A percentile compares a stretch with the other conserved stretches of the same genome.
Evolutionary conservation across 2,113 vertebrate genomes (phyloP).

Genomic region (Piprites chloris): DNA sequence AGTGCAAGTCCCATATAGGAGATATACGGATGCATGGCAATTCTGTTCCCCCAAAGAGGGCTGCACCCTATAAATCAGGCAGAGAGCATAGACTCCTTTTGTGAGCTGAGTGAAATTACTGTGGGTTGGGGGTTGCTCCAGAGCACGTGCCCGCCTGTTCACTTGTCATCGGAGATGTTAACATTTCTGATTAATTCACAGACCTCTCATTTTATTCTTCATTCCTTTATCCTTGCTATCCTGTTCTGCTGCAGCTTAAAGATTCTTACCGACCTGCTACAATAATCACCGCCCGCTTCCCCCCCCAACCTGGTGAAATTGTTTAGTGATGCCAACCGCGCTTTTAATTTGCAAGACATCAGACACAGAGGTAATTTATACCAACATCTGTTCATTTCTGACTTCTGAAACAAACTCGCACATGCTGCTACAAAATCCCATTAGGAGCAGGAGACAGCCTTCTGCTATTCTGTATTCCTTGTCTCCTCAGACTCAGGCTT

Average conservation of each 20-base stretch:
- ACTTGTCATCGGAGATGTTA: constrained; percentile 77
- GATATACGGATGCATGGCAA: constrained; percentile 76
- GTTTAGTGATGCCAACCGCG: constrained; percentile 89
- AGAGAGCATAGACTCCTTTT: constrained; percentile 65
- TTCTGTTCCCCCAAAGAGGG: constrained; percentile 71
- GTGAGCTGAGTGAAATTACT: constrained; percentile 68
- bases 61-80: constrained; percentile 76
- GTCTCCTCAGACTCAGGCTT: constrained; percentile 29
- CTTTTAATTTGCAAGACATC: constrained; percentile 93
- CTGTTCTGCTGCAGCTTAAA: constrained; percentile 71
- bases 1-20: constrained; percentile 72
- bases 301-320: constrained; percentile 73
- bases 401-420: constrained; percentile 87
- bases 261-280: constrained; percentile 74
- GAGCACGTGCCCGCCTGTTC: constrained; percentile 77
- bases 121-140: constrained; percentile 71
- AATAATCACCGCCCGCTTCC: constrained; percentile 72
- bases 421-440: constrained; percentile 85
- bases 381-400: constrained; percentile 94
- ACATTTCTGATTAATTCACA: constrained; percentile 82
- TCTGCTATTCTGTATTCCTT: constrained; percentile 76
- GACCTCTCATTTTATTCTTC: constrained; percentile 75
- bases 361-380: constrained; percentile 91
- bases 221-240: constrained; percentile 76
- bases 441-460: constrained; percentile 77